These are phyloP conservation scores for Bubalus kerabau DNA, from an alignment of 2,113 vertebrate species.

Conservation along the genomic window DNA sequence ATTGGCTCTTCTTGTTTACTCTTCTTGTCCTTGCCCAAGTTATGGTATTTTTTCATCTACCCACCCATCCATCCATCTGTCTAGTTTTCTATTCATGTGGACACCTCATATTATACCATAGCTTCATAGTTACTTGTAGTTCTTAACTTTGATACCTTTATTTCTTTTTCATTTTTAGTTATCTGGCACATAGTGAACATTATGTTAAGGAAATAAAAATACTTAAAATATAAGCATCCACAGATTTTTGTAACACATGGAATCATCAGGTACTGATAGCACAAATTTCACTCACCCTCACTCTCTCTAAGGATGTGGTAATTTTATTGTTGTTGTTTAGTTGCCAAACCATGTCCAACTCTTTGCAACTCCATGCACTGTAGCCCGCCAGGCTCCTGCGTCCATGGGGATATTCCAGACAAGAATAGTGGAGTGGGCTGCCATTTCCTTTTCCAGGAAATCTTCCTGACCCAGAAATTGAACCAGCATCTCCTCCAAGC, in stretches of 20 bases:
- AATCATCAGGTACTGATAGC: not conserved
- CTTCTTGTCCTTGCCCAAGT: not conserved
- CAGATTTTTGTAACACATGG: not conserved
- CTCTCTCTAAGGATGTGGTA: not conserved
- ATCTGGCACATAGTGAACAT: not conserved
- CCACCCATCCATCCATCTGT: not conserved
- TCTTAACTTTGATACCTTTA: not conserved
- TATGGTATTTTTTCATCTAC: not conserved
- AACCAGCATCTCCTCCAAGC: not conserved
- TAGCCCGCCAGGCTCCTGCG: not conserved
- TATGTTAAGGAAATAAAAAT: not conserved
- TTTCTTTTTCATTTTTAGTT: not conserved
- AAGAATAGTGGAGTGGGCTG: not conserved
- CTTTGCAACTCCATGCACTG: not conserved
- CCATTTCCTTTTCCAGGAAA: not conserved
- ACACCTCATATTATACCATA: not conserved
- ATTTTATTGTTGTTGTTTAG: not conserved
- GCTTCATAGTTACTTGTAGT: not conserved
- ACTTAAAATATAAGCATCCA: not conserved
- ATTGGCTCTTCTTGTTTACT: not conserved
- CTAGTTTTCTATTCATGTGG: not conserved
- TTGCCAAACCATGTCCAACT: not conserved
- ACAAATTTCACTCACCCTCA: not conserved
- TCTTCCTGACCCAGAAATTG: not conserved
- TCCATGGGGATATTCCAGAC: not conserved